Evolutionary conservation across 64 coral and sea anemone genomes (phyloP), one percentile per base, ranked within the genome.

Genomic region (Astreopora myriophthalma): DNA sequence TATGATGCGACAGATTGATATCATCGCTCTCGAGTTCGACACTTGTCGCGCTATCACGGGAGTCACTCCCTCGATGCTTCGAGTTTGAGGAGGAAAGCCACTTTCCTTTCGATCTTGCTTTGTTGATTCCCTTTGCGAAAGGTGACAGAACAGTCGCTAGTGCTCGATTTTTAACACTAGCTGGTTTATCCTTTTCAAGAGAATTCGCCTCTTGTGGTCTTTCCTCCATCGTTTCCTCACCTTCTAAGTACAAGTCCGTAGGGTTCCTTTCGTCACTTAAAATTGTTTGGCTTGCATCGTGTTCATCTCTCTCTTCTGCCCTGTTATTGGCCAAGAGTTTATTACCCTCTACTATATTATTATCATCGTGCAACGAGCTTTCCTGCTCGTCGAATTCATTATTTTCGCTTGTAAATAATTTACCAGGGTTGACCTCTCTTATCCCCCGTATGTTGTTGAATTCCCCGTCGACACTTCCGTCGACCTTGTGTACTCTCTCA

Each of bases 331-430:
- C 2, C 22, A 67, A 87, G 24, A 74, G 65, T 90, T 90, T 78
- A 80, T 67, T 90, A 64, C 74, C 66, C 88, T 78, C 75, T 71
- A 38, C 63, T 81, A 48, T 33, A 57, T 91, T 36, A 40, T 58
- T 73, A 34, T 73, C 89, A 31, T 81, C 90, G 26, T 65, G 35
- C 36, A 61, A 57, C 70, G 24, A 86, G 69, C 37, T 39, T 82
- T 83, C 71, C 30, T 83, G 38, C 60, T 36, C 76, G n/a, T 68
- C 48, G 69, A 91, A 91, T 86, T 92, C 84, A 92, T 92, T 69
- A 86, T 92, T 92, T 39, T 46, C 69, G 3, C 58, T 86, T 64
- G 36, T 92, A 80, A 92, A 92, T 92, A 92, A 92, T 92, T 92
- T 73, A 92, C 38, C n/a, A 86, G 82, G 19, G 24, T 34, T n/a